These are phyloP conservation scores for Macaria liturata DNA, from an alignment of 2,888 invertebrate species.

Conservation along the genomic window DNA sequence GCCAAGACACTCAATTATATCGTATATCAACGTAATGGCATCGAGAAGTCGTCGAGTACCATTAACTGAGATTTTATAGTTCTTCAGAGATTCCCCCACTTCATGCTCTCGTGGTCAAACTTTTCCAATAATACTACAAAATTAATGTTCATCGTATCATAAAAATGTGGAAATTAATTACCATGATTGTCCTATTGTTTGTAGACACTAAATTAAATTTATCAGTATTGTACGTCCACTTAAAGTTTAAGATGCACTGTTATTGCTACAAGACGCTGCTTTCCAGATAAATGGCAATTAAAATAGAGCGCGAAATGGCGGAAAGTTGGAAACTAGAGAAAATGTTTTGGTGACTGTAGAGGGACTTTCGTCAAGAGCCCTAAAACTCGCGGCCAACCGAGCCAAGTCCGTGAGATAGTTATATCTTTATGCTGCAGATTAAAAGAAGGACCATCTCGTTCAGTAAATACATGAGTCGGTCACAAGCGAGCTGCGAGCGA, in stretches of 20 bases:
- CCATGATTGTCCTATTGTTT: conserved; percentile 44
- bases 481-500: conserved; percentile 52
- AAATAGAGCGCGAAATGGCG: conserved; percentile 12
- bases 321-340: conserved; percentile 10
- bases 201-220: conserved; percentile 32
- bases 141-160: conserved; percentile 60
- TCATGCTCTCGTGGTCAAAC: conserved; percentile 48
- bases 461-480: conserved; percentile 46
- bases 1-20: conserved; percentile 52
- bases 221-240: conserved; percentile 20
- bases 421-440: conserved; percentile 54
- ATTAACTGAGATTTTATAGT: conserved; percentile 72
- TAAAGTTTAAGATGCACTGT: conserved; percentile 11
- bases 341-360: conserved; percentile 22
- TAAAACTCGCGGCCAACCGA: conserved; percentile 22
- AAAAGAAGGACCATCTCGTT: conserved; percentile 50
- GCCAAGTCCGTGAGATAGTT: conserved; percentile 32
- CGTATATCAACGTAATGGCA: conserved; percentile 65
- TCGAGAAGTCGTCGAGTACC: conserved; percentile 60
- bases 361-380: conserved; percentile 16
- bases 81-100: conserved; percentile 52
- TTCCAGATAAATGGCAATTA: conserved; percentile 18
- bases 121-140: conserved; percentile 64
- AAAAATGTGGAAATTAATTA: conserved; percentile 52
- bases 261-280: conserved; percentile 5